Evolutionary conservation across 2,888 invertebrate genomes (phyloP).

Genomic region (Leistus spinibarbis): DNA sequence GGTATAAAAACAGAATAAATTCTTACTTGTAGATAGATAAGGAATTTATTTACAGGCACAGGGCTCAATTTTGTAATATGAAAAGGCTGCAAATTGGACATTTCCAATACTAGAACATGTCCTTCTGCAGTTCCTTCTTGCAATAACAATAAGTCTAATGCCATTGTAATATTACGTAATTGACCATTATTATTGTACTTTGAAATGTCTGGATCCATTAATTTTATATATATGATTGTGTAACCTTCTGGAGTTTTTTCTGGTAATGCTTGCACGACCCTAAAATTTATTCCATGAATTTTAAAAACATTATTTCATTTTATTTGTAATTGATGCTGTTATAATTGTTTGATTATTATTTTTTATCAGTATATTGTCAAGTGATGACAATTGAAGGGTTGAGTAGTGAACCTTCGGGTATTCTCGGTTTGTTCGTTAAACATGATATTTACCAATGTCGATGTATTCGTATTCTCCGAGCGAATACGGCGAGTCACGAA

Average conservation of each 20-base stretch:
- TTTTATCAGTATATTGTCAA: too few relatives aligned
- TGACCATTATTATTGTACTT: constrained; percentile 50
- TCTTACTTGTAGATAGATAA: constrained; percentile 68
- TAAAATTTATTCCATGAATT: too few relatives aligned
- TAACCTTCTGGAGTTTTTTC: too few relatives aligned
- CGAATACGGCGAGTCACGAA: too few relatives aligned
- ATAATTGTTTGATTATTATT: too few relatives aligned
- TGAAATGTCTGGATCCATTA: constrained; percentile 49
- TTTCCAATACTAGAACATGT: constrained; percentile 67
- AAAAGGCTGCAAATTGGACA: constrained; percentile 64
- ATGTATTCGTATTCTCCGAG: too few relatives aligned
- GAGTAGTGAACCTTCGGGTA: too few relatives aligned
- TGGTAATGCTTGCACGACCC: constrained; percentile 46
- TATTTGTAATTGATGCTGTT: too few relatives aligned
- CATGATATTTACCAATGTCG: too few relatives aligned
- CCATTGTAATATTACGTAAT: constrained; percentile 51
- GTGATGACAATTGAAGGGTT: too few relatives aligned
- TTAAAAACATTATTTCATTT: too few relatives aligned
- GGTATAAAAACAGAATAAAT: not conserved
- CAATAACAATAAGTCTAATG: constrained; percentile 59
- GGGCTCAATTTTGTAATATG: constrained; percentile 70
- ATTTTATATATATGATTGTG: constrained; percentile 48
- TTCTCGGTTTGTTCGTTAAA: too few relatives aligned
- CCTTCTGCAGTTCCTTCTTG: constrained; percentile 62
- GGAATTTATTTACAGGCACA: constrained; percentile 68